Evolutionary conservation across 2,888 invertebrate genomes (phyloP).

Genomic region (Thereva unica): DNA sequence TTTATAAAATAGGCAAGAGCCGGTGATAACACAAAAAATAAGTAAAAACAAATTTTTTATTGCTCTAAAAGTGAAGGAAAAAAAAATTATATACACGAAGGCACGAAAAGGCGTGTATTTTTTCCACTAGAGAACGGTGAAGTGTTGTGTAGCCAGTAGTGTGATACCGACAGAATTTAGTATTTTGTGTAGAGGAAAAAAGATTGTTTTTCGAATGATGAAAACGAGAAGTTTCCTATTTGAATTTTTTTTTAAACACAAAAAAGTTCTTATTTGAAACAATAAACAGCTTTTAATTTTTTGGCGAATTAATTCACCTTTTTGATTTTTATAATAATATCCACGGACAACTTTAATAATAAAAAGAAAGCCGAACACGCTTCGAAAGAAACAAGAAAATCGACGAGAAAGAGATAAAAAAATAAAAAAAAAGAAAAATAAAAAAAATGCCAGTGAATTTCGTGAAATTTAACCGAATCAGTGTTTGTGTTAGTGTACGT

Average conservation of each 20-base stretch:
- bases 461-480: slow-evolving; percentile 29
- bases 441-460: slow-evolving; percentile 31
- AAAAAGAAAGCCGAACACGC: slow-evolving; percentile 21
- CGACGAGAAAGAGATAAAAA: slow-evolving; percentile 19
- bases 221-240: too few species aligned
- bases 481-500: slow-evolving; percentile 22
- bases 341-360: slow-evolving; percentile 2
- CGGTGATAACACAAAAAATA: slow-evolving; percentile 27
- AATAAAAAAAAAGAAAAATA: slow-evolving; percentile 18
- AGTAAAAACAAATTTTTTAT: neutral
- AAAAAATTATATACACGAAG: too few species aligned
- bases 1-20: slow-evolving; percentile 32
- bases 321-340: slow-evolving; percentile 7
- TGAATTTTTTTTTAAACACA: too few species aligned
- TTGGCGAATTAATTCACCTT: slow-evolving; percentile 8
- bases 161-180: too few species aligned
- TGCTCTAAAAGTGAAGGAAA: neutral
- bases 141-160: too few species aligned
- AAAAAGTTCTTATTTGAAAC: too few species aligned
- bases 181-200: too few species aligned
- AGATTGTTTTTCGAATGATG: too few species aligned
- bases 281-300: too few species aligned
- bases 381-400: slow-evolving; percentile 20
- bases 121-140: too few species aligned
- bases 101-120: too few species aligned